phyloP scores from a whole-genome alignment of 2,888 invertebrate species.

The Danaus chrysippus region DNA sequence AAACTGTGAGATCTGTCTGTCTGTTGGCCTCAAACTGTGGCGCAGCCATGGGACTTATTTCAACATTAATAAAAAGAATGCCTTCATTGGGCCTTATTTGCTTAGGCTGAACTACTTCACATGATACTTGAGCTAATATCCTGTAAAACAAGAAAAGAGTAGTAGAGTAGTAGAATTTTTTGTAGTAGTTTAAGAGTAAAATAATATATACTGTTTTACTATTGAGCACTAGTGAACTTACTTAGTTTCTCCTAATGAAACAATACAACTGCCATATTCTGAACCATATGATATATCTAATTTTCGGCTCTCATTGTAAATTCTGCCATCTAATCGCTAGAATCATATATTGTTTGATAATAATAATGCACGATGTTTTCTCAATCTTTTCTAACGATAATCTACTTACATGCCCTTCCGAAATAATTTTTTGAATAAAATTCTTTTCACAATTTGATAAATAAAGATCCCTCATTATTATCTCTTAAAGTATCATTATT shows the following conservation, averaged over 20 bases:
- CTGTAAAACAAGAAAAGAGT: conserved; percentile 63
- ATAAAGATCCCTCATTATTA: conserved; percentile 80
- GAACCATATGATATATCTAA: conserved; percentile 86
- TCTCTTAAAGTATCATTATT: conserved; percentile 22
- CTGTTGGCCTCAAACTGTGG: conserved; percentile 89
- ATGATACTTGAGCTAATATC: conserved; percentile 91
- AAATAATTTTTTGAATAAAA: conserved; percentile 82
- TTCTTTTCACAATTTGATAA: conserved; percentile 85
- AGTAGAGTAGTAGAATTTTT: too few species aligned
- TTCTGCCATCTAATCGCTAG: conserved; percentile 89
- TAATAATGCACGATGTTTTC: neutral
- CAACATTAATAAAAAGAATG: conserved; percentile 89
- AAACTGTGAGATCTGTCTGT: conserved; percentile 85
- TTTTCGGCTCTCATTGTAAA: conserved; percentile 84
- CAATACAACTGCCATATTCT: conserved; percentile 90
- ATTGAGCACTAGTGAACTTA: conserved; percentile 48
- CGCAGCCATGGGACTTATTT: conserved; percentile 91
- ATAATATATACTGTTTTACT: neutral
- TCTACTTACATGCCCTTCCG: conserved; percentile 80
- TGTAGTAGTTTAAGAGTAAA: neutral
- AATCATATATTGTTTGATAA: conserved; percentile 37
- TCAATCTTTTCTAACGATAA: neutral
- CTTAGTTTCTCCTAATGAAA: conserved; percentile 89
- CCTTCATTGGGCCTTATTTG: conserved; percentile 94
- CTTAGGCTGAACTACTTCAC: conserved; percentile 92